Evolutionary conservation across 2,888 invertebrate species (phyloP).

Genomic region (Diadegma fenestrale): DNA sequence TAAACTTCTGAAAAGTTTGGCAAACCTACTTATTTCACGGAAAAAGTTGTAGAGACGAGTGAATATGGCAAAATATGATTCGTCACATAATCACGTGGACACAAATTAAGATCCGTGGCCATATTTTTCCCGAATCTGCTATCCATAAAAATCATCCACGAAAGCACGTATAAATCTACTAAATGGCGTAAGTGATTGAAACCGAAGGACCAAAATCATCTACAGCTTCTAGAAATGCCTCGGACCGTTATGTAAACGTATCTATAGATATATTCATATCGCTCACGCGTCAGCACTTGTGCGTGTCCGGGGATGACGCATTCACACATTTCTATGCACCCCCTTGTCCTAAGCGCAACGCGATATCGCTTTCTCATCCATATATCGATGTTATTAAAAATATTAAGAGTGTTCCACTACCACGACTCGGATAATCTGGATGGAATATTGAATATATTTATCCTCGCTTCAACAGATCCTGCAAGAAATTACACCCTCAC

Average conservation of each 20-base stretch:
- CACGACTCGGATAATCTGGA: constrained; percentile 54
- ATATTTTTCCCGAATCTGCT: neutral
- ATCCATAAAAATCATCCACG: neutral
- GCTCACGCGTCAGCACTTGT: constrained; percentile 46
- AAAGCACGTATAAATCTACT: constrained; percentile 24
- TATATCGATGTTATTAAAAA: constrained; percentile 80
- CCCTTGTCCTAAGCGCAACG: constrained; percentile 63
- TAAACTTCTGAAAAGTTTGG: constrained; percentile 23
- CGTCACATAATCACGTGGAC: neutral
- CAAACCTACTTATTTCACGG: neutral
- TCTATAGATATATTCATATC: constrained; percentile 67
- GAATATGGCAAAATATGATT: neutral
- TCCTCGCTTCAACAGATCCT: neutral
- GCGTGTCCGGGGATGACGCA: constrained; percentile 79
- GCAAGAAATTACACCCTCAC: constrained; percentile 47
- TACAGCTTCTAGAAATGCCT: constrained; percentile 76
- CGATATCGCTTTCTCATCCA: constrained; percentile 76
- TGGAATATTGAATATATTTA: constrained; percentile 1
- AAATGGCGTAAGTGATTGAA: constrained; percentile 80
- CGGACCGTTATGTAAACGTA: constrained; percentile 56
- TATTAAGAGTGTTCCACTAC: constrained; percentile 30
- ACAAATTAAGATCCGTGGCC: neutral
- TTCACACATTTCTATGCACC: constrained; percentile 82
- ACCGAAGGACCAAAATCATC: constrained; percentile 80
- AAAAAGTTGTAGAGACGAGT: neutral